Conservation (phyloP, 2,113 vertebrate genomes). For the Madoqua kirkii region DNA sequence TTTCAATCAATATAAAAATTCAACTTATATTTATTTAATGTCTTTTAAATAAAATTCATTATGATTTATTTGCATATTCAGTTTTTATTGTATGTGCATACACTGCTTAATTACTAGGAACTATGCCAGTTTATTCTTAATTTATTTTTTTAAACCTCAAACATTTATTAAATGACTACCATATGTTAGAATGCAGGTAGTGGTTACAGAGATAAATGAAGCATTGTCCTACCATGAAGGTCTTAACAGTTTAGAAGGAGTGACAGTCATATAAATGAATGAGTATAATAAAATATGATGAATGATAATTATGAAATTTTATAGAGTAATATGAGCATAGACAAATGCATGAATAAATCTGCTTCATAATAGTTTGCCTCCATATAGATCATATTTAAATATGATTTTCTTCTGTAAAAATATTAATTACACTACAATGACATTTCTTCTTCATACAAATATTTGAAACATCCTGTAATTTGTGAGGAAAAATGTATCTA, state of each 20-base stretch:
- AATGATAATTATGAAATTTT: constrained; percentile 40
- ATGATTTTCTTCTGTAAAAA: neutral
- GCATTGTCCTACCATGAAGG: constrained; percentile 19
- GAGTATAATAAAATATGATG: constrained; percentile 31
- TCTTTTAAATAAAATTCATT: constrained; percentile 24
- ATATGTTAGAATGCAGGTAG: constrained; percentile 41
- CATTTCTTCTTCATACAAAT: neutral
- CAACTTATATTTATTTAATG: constrained; percentile 7
- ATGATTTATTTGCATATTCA: constrained; percentile 13
- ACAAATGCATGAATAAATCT: constrained; percentile 33
- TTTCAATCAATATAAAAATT: neutral
- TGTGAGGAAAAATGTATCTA: neutral
- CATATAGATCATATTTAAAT: constrained; percentile 17
- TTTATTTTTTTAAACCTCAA: neutral
- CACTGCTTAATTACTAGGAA: constrained; percentile 31
- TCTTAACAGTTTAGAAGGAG: constrained; percentile 15
- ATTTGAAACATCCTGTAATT: neutral
- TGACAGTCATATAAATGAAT: constrained; percentile 25
- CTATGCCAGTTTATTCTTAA: constrained; percentile 14
- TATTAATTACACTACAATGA: neutral
- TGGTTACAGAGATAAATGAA: constrained; percentile 48
- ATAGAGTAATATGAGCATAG: neutral
- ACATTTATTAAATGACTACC: constrained; percentile 30
- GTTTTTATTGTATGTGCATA: neutral
- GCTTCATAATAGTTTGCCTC: neutral